Evolutionary conservation across 2,797 vertebrate species (phyloP), one percentile per base, ranked within the genome.

Genomic region (Hippocampus kuda): DNA sequence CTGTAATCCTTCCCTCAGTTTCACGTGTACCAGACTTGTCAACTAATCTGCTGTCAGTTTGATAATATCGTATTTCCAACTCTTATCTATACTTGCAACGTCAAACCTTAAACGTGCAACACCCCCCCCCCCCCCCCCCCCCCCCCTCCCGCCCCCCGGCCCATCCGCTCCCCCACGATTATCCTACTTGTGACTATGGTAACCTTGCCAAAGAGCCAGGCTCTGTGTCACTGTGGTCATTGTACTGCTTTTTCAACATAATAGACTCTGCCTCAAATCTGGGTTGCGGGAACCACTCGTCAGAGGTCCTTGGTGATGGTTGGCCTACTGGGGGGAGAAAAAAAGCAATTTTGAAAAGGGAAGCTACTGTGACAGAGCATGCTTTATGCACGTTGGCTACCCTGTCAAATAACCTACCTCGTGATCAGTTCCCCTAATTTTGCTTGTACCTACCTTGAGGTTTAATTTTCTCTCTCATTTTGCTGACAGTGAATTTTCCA

Each of bases 21-120:
- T 68, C 70, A 13, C 66, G 34, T n/a, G 68, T 62, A 62, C 60
- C 62, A 48, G 51, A 71, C 63, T 48, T 59, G 77, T 65, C 64
- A 65, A 79, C 66, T 75, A 75, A 76, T 70, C 66, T 69, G 63
- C 49, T 70, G 72, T 67, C 51, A 54, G 44, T 76, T 74, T 69
- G 51, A 49, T 74, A 68, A 67, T 71, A 41, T 67, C 70, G 69
- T 49, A 62, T 69, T 68, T 70, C 65, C 27, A 27, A 70, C 68
- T 60, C 48, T 59, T 38, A 20, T 44, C 42, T 69, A 9, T 6
- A 9, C 63, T 27, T 26, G 44, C 63, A 26, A 65, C 24, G 13
- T 27, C 24, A 48, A 65, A 60, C 41, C 10, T 60, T 57, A 26
- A 49, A 42, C 24, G n/a, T n/a, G n/a, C n/a, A n/a, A n/a, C n/a